Evolutionary conservation across 2,797 vertebrate genomes (phyloP).

Genomic region (Mallotus villosus): DNA sequence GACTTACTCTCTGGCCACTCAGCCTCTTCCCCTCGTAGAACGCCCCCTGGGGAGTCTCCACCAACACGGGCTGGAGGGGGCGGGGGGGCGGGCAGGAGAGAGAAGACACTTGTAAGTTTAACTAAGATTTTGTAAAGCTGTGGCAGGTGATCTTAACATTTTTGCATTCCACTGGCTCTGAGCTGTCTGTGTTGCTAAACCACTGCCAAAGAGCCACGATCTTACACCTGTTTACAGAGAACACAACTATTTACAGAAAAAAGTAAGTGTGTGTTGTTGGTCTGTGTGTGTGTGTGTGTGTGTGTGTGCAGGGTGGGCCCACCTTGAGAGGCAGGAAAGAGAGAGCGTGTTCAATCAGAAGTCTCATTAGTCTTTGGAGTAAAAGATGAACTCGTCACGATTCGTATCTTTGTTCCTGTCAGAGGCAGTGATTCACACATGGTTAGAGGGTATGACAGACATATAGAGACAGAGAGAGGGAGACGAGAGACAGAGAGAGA

Average conservation of each 20-base stretch:
- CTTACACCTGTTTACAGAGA: too few relatives aligned
- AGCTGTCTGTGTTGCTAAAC: too few relatives aligned
- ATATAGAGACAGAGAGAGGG: not conserved
- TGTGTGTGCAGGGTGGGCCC: conserved; percentile 23
- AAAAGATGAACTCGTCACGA: conserved; percentile 92
- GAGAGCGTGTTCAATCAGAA: conserved; percentile 88
- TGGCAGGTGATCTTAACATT: too few relatives aligned
- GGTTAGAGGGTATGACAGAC: not conserved
- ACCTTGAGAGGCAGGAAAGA: conserved; percentile 90
- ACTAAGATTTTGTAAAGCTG: too few relatives aligned
- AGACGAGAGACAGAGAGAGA: not conserved
- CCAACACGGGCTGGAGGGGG: conserved; percentile 75
- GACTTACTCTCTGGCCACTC: conserved; percentile 82
- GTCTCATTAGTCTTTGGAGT: conserved; percentile 93
- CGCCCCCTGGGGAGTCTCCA: conserved; percentile 81
- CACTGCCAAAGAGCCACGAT: too few relatives aligned
- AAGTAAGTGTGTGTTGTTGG: not conserved
- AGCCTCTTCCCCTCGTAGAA: conserved; percentile 84
- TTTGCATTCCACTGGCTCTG: too few relatives aligned
- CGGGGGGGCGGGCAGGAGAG: not conserved
- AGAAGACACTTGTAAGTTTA: not conserved
- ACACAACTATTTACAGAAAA: too few relatives aligned
- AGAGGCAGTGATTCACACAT: conserved; percentile 17
- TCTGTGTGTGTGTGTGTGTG: not conserved
- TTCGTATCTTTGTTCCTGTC: conserved; percentile 89